phyloP scores from a whole-genome alignment of 2,888 invertebrate genomes.

The Dysmachus trigonus region DNA sequence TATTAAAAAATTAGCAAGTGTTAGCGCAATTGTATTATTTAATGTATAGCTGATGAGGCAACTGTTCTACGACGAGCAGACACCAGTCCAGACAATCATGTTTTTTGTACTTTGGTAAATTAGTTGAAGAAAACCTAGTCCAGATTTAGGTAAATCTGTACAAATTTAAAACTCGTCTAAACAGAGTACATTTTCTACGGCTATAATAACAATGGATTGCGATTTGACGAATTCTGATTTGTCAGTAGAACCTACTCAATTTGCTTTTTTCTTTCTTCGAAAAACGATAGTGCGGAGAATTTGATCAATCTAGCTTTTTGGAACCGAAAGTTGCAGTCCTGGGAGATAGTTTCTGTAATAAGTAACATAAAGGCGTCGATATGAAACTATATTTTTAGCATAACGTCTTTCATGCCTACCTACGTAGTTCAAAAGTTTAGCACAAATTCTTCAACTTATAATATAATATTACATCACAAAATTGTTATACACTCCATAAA shows the following conservation, averaged over 20 bases:
- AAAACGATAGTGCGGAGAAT: neutral
- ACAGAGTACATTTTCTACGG: slow-evolving; percentile 12
- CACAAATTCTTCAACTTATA: too few species aligned
- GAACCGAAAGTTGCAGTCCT: neutral
- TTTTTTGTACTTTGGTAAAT: neutral
- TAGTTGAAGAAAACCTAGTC: neutral
- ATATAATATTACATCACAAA: too few species aligned
- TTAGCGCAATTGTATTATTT: slow-evolving; percentile 28
- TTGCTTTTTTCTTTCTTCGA: neutral
- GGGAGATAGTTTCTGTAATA: neutral
- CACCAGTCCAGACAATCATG: slow-evolving; percentile 19
- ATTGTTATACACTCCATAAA: too few species aligned
- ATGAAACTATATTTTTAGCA: too few species aligned
- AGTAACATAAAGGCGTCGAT: neutral
- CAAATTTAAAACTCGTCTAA: neutral
- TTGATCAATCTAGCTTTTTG: neutral
- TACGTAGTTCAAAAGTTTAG: too few species aligned
- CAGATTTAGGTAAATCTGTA: neutral
- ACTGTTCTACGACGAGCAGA: neutral
- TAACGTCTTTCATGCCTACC: too few species aligned
- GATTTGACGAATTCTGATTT: neutral
- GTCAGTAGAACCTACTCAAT: neutral
- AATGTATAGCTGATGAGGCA: slow-evolving; percentile 18
- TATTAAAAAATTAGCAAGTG: neutral
- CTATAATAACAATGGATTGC: neutral